phyloP scores from a whole-genome alignment of 2,113 vertebrate genomes.

The Propithecus coquereli region DNA sequence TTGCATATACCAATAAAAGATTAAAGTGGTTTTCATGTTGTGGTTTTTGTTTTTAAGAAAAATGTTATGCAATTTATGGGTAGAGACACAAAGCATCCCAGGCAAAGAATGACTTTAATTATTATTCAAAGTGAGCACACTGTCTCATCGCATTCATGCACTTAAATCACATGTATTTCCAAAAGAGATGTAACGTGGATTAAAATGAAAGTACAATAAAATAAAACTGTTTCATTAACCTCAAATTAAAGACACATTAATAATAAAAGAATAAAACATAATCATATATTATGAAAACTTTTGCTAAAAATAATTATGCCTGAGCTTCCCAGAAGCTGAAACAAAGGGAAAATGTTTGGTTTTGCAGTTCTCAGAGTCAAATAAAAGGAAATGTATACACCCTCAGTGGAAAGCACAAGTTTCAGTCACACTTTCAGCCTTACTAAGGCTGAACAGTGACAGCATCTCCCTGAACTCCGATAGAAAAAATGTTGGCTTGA shows the following conservation, averaged over 20 bases:
- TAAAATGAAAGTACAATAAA: conserved; percentile 9
- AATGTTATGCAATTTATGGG: neutral
- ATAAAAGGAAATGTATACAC: neutral
- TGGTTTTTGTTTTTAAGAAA: neutral
- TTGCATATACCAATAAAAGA: neutral
- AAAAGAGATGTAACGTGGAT: neutral
- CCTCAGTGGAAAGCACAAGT: neutral
- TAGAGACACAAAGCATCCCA: neutral
- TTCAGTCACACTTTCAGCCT: neutral
- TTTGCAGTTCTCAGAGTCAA: neutral
- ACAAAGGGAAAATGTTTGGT: neutral
- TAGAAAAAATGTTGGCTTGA: neutral
- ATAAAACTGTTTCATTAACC: neutral
- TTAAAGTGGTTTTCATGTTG: neutral
- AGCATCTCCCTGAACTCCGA: neutral
- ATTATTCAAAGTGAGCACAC: neutral
- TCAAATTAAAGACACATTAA: neutral
- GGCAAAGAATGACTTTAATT: neutral
- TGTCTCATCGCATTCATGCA: neutral
- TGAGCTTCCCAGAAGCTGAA: neutral
- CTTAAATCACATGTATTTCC: neutral
- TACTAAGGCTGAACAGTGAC: neutral
- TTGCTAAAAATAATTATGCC: neutral
- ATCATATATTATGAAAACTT: neutral
- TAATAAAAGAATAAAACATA: neutral